Base-by-base conservation (phyloP, 2,113 vertebrate species). In the Lamprotornis superbus region DNA sequence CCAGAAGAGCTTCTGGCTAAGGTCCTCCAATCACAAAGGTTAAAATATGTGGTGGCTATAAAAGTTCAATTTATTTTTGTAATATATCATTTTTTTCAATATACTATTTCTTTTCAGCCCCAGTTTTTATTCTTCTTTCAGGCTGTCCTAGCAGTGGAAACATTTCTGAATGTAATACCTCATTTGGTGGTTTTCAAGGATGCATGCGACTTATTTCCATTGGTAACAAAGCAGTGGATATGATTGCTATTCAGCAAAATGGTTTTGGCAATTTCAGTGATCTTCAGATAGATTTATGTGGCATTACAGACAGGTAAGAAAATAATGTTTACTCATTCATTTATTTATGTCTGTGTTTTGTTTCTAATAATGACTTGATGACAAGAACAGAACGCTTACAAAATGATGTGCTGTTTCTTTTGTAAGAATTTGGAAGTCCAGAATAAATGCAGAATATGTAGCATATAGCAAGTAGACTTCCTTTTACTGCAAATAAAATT, bases 261-360 rank as follows among this genome's bases (percentile, higher is more conserved):
- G 33, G 97, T 46, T 94, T 98, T 27, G 99, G 99, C 60, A 99
- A 99, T 98, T 99, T 99, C 98, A 99, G 98, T 91, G 98, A 98
- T 87, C 96, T 99, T 83, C 98, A 99, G 93, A 98, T 99, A 97
- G 99, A 99, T 95, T 97, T 99, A 59, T 99, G 99, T 81, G 99
- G 98, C 56, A 99, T 99, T 95, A 98, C 97, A 55, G 99, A 99
- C 97, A 99, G 99, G 99, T 99, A 91, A 97, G 97, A 63, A 59
- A 7, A 56, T 20, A 50, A 57, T 69, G n/a, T 57, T 71, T 76
- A 23, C 21, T 88, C 3, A 53, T 23, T 55, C 12, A 23, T 94
- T 69, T 81, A 23, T 79, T 77, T 64, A 37, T 59, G 42, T 39
- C 19, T 31, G 5, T 65, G 9, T 12, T 77, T 33, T 87, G 3